Evolutionary conservation across 1,140 invertebrate species (phyloP).

Genomic region (Bombus huntii): DNA sequence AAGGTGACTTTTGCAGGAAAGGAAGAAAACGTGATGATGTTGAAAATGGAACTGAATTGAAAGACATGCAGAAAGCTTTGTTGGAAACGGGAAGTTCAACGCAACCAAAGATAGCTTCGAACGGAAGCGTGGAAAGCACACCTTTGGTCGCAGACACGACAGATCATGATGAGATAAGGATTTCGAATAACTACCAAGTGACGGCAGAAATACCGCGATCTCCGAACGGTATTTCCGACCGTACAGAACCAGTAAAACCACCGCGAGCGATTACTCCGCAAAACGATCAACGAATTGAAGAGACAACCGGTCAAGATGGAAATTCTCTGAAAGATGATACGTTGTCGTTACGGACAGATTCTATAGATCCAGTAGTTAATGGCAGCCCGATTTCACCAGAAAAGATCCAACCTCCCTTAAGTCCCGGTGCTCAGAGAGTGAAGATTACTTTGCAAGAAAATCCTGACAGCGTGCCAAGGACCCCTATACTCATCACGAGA

Average conservation of each 20-base stretch:
- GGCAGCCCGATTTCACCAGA: constrained; percentile 35
- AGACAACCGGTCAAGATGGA: constrained; percentile 41
- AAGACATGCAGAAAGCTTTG: constrained; percentile 78
- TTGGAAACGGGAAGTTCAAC: constrained; percentile 67
- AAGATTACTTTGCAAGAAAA: constrained; percentile 80
- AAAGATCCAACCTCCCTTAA: constrained; percentile 67
- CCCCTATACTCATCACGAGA: constrained; percentile 80
- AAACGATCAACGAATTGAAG: constrained; percentile 24
- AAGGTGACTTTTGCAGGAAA: constrained; percentile 77
- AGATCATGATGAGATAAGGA: constrained; percentile 58
- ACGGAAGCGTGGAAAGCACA: constrained; percentile 75
- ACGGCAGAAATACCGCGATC: constrained; percentile 37
- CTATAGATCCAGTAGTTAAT: constrained; percentile 42
- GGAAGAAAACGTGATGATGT: constrained; percentile 74
- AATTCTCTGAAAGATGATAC: constrained; percentile 61
- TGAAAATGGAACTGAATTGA: constrained; percentile 79
- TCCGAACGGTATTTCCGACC: constrained; percentile 51
- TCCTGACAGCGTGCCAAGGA: constrained; percentile 81
- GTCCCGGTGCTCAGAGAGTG: constrained; percentile 79
- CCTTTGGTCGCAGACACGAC: constrained; percentile 72
- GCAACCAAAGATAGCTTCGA: constrained; percentile 74
- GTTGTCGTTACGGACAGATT: constrained; percentile 50
- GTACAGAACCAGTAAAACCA: constrained; percentile 76
- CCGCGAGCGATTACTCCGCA: constrained; percentile 61
- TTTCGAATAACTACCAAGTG: constrained; percentile 28